phyloP scores from a whole-genome alignment of 2,113 vertebrate species.

The Panurus biarmicus region DNA sequence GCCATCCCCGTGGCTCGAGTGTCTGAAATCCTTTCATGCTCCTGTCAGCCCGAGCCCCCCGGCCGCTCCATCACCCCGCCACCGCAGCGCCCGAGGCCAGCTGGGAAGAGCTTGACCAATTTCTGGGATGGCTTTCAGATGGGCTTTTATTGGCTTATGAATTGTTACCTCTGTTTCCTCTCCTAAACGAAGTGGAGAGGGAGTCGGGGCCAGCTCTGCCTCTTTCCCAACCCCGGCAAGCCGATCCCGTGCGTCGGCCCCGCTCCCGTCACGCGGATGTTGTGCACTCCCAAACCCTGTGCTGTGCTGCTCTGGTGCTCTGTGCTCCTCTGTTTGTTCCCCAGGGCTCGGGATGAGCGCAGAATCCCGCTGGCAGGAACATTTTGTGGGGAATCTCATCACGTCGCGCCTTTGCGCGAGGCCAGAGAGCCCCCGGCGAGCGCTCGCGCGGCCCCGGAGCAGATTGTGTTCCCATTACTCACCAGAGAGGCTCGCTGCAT shows the following conservation, averaged over 20 bases:
- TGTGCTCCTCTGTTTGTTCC: slow-evolving; percentile 7
- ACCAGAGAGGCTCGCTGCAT: not conserved
- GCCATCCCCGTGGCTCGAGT: not conserved
- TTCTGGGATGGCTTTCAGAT: not conserved
- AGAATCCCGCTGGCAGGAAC: slow-evolving; percentile 19
- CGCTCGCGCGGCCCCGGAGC: not conserved
- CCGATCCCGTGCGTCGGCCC: not conserved
- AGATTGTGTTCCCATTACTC: slow-evolving; percentile 2
- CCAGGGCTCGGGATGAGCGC: not conserved
- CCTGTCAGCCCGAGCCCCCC: not conserved
- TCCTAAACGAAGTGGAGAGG: not conserved
- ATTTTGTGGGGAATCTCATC: slow-evolving; percentile 23
- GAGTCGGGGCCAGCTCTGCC: not conserved
- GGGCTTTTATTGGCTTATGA: not conserved
- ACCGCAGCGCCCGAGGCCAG: not conserved
- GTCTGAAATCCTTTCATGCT: not conserved
- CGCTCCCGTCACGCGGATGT: not conserved
- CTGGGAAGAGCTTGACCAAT: not conserved
- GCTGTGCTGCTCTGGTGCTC: not conserved
- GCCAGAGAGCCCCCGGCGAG: not conserved
- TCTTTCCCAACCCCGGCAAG: not conserved
- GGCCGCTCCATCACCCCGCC: not conserved
- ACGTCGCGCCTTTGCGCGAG: no score
- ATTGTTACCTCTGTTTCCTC: not conserved
- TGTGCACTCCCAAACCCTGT: not conserved